phyloP scores from a whole-genome alignment of 35 echinoderm and acorn worm genomes.

The Apostichopus parvimensis region DNA sequence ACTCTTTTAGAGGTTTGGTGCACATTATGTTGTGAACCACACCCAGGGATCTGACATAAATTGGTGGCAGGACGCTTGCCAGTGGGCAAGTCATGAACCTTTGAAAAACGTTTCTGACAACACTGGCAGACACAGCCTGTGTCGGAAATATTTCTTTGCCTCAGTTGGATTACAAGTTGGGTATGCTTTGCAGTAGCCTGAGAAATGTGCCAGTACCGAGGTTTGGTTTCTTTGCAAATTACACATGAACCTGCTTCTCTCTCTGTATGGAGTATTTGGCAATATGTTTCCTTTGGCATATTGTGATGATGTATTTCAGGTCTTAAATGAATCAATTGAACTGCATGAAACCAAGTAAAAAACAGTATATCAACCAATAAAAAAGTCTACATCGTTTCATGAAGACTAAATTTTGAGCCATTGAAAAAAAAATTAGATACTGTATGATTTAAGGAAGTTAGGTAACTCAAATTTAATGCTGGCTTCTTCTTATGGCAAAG shows the following conservation, averaged over 20 bases:
- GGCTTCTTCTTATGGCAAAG: background rate
- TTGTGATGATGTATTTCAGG: too few relatives aligned
- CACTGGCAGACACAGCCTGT: background rate
- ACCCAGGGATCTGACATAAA: background rate
- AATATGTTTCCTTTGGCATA: too few relatives aligned
- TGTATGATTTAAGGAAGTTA: background rate
- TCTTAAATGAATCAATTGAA: too few relatives aligned
- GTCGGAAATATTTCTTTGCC: background rate
- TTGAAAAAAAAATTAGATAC: background rate
- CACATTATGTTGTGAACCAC: too few relatives aligned
- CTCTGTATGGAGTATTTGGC: too few relatives aligned
- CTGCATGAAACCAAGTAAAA: too few relatives aligned
- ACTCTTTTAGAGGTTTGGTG: too few relatives aligned
- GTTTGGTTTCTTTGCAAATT: too few relatives aligned
- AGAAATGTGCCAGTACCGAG: too few relatives aligned
- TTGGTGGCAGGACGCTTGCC: background rate
- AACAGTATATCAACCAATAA: background rate
- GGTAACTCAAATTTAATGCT: background rate
- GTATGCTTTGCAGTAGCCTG: too few relatives aligned
- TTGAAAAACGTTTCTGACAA: constrained; percentile 19
- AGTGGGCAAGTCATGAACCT: background rate
- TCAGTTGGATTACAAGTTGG: too few relatives aligned
- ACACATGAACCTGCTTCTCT: too few relatives aligned
- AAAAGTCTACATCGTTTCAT: background rate
- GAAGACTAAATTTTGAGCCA: background rate